phyloP scores from a whole-genome alignment of 2,797 vertebrate genomes.

The Sciurus vulgaris region DNA sequence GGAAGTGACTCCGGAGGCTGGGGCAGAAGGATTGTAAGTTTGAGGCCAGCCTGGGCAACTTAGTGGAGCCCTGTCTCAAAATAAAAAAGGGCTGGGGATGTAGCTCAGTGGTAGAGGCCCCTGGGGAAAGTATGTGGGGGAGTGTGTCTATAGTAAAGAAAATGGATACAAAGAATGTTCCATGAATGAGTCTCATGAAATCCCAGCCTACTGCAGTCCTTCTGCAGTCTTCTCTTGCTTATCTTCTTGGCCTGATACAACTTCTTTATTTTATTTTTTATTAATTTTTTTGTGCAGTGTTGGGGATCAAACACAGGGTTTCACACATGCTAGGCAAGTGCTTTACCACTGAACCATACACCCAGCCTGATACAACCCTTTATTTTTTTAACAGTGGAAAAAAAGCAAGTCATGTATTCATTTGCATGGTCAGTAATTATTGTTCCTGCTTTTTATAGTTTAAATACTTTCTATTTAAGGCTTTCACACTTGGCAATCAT shows the following conservation, averaged over 20 bases:
- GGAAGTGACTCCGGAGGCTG: background rate
- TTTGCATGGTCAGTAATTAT: background rate
- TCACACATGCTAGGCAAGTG: too few relatives aligned
- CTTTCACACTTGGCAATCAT: slow-evolving; percentile 33
- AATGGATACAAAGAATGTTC: background rate
- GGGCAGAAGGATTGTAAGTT: background rate
- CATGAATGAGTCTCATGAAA: background rate
- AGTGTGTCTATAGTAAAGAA: background rate
- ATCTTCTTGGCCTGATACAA: background rate
- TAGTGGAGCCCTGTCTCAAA: background rate
- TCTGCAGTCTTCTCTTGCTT: background rate
- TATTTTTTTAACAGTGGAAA: background rate
- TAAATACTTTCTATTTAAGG: slow-evolving; percentile 36
- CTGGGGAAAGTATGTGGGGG: background rate
- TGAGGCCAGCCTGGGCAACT: background rate
- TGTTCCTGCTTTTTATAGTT: background rate
- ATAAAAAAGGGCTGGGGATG: background rate
- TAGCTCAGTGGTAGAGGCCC: background rate
- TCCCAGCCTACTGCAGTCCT: background rate
- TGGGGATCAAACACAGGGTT: too few relatives aligned
- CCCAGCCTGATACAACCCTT: background rate
- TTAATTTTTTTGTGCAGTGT: too few relatives aligned
- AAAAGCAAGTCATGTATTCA: background rate
- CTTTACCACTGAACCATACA: too few relatives aligned
- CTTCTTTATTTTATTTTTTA: too few relatives aligned